Conservation (phyloP, 37 sponge, comb jelly and placozoan species). For the Crambe crambe region DNA sequence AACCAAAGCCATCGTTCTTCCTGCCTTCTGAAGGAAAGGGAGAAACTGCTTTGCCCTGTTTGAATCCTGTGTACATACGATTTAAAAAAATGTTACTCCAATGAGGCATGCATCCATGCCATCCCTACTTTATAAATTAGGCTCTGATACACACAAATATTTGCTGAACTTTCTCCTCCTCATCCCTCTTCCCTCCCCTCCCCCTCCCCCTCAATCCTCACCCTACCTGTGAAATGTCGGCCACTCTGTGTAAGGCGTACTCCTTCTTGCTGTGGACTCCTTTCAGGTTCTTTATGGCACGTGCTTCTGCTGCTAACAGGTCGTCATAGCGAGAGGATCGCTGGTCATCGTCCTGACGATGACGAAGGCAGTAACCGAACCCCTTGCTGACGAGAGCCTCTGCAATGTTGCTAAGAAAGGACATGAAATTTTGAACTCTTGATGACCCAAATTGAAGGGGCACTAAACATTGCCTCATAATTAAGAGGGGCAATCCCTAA, state of each 20-base stretch:
- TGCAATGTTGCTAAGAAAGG: conserved; percentile 81
- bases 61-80: conserved; percentile 2
- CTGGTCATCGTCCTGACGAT: conserved; percentile 91
- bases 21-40: conserved; percentile 90
- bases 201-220: no score
- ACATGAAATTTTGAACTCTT: no score
- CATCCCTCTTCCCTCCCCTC: no score
- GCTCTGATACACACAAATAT: no score
- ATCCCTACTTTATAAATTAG: no score
- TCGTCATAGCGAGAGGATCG: conserved; percentile 90
- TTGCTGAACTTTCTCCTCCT: no score
- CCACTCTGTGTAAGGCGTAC: conserved; percentile 65
- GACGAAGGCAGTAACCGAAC: conserved; percentile 74
- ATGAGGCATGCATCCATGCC: conserved; percentile 3
- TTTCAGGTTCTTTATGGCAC: conserved; percentile 83
- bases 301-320: conserved; percentile 80
- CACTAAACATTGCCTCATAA: not conserved
- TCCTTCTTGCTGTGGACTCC: conserved; percentile 89
- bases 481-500: not conserved
- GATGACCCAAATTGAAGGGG: not conserved
- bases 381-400: conserved; percentile 97
- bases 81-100: not conserved
- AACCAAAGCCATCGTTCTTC: conserved; percentile 81
- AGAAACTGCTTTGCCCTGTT: conserved; percentile 89
- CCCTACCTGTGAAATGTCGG: conserved; percentile 91